Conservation (phyloP, 2,797 vertebrate species). For the Dallia pectoralis region DNA sequence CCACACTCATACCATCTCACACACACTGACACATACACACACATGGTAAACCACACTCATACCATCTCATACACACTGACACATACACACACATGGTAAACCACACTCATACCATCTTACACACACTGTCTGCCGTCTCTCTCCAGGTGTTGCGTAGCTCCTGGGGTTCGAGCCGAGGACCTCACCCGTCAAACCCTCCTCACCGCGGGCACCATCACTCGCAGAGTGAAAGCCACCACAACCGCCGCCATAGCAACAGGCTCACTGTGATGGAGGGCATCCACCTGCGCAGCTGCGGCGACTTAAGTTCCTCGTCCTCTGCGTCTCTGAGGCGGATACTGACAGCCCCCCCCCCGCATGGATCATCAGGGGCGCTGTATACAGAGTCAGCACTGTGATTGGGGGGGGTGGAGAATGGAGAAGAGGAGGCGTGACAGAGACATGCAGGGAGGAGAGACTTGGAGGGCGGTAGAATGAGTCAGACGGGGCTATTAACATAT, state of each 20-base stretch:
- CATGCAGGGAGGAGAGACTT: background rate
- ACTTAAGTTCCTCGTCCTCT: slow-evolving; percentile 86
- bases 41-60: slow-evolving; percentile 48
- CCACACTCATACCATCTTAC: background rate
- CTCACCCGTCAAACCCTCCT: slow-evolving; percentile 60
- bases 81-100: background rate
- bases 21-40: background rate
- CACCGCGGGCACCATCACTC: slow-evolving; percentile 70
- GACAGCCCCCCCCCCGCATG: slow-evolving; percentile 73
- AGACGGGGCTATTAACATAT: background rate
- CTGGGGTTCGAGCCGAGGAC: slow-evolving; percentile 67
- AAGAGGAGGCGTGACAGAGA: background rate
- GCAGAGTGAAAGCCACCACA: slow-evolving; percentile 78
- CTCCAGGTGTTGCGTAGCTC: slow-evolving; percentile 69
- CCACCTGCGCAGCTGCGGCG: slow-evolving; percentile 92
- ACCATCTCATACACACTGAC: background rate
- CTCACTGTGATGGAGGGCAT: slow-evolving; percentile 73
- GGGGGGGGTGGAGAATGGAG: slow-evolving; percentile 1
- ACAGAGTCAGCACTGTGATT: slow-evolving; percentile 84
- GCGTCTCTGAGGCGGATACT: slow-evolving; percentile 80
- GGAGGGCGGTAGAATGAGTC: background rate
- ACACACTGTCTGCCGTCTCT: slow-evolving; percentile 5
- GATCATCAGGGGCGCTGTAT: slow-evolving; percentile 81
- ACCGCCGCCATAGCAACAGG: slow-evolving; percentile 58
- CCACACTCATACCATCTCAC: too few species aligned